Percentiles rank a stretch among this genome's conserved stretches.
phyloP scores from a whole-genome alignment of 2,113 vertebrate species.

The Neogobius melanostomus region DNA sequence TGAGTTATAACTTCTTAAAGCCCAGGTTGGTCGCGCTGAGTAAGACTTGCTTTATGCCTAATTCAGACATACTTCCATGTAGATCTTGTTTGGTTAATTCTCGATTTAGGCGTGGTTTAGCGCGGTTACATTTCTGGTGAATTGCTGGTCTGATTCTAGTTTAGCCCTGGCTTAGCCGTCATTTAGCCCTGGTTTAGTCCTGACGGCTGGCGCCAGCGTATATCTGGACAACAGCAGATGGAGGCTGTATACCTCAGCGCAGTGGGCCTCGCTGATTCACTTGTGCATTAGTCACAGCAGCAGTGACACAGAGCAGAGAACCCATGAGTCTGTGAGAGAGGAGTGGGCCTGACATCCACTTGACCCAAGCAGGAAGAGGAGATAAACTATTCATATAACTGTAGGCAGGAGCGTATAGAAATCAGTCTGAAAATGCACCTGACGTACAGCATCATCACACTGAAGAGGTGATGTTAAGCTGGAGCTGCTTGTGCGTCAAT shows the following conservation, averaged over 20 bases:
- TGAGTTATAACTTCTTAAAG: too few species aligned
- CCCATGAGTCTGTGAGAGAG: background rate
- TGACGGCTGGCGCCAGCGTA: constrained; percentile 25
- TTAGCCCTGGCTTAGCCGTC: background rate
- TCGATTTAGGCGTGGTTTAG: background rate
- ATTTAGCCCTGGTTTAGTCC: background rate
- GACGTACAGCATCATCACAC: background rate
- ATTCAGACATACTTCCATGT: background rate
- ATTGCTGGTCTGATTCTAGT: background rate
- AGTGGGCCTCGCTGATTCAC: constrained; percentile 63
- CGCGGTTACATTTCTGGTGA: background rate
- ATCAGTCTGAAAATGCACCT: background rate
- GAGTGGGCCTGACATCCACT: background rate
- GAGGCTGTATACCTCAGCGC: constrained; percentile 58
- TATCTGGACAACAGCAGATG: constrained; percentile 69
- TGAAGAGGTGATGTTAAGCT: background rate
- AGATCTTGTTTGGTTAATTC: background rate
- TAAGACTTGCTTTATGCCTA: too few species aligned
- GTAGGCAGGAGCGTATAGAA: background rate
- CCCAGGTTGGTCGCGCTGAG: too few species aligned
- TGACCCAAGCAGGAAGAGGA: constrained; percentile 4
- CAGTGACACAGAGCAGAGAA: background rate
- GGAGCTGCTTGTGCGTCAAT: background rate
- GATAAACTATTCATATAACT: background rate
- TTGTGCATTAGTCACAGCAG: constrained; percentile 50